Conservation (phyloP, 2,888 invertebrate genomes). For the Meliscaeva auricollis region DNA sequence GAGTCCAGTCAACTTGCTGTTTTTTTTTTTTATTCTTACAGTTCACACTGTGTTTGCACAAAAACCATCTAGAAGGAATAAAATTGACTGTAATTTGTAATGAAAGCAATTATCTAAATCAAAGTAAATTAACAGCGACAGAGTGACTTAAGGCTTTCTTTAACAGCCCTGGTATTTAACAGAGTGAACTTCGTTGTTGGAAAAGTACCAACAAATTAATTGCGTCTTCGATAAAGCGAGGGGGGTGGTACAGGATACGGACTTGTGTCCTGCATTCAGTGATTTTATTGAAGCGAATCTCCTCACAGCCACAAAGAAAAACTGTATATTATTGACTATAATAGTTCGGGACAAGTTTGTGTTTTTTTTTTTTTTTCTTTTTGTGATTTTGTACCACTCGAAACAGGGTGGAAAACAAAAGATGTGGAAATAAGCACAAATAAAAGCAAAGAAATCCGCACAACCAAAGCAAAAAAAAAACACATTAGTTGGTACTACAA, state of each 20-base stretch:
- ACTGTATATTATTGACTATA: slow-evolving; percentile 48
- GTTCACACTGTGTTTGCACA: too few species aligned
- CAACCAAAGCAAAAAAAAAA: slow-evolving; percentile 35
- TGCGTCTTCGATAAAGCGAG: too few species aligned
- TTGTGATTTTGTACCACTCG: slow-evolving; percentile 36
- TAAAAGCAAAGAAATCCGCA: slow-evolving; percentile 40
- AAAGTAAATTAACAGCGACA: too few species aligned
- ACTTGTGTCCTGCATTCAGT: background rate
- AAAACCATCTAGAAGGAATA: too few species aligned
- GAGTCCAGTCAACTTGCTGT: too few species aligned
- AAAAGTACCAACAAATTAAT: too few species aligned
- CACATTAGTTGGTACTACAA: slow-evolving; percentile 44
- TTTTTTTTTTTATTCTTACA: too few species aligned
- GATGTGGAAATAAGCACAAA: slow-evolving; percentile 54
- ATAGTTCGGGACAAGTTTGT: slow-evolving; percentile 59
- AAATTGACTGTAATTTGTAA: too few species aligned
- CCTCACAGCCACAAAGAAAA: slow-evolving; percentile 22
- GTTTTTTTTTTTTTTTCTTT: slow-evolving; percentile 41
- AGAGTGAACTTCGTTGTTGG: too few species aligned
- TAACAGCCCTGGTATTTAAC: too few species aligned
- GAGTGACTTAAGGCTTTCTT: too few species aligned
- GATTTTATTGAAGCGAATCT: background rate
- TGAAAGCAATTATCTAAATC: too few species aligned
- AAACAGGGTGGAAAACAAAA: slow-evolving; percentile 54
- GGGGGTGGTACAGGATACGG: background rate